Evolutionary conservation across 1,140 invertebrate species (phyloP), one percentile per base, ranked within the genome.

Genomic region (Prorops nasuta): DNA sequence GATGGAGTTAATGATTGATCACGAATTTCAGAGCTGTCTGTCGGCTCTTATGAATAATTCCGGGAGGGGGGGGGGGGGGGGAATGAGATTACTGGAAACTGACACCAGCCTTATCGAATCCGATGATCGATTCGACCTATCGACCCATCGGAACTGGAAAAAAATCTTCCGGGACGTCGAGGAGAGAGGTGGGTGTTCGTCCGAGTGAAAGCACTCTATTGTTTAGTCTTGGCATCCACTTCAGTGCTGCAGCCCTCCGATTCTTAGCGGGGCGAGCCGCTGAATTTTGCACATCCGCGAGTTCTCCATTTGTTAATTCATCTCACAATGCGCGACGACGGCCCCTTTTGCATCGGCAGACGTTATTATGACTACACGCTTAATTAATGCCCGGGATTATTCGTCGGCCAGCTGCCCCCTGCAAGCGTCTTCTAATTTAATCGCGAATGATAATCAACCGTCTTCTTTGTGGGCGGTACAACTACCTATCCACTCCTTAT

Each of bases 321-420:
- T 32, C 20, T 49, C 52, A 63, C 58, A 64, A 60, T 66, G 60
- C 56, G 35, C 52, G 44, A 15, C 44, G 44, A 31, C 21, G 20
- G 32, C 46, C 42, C 35, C 28, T 50, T 44, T 35, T 55, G 50
- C 12, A 40, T 45, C 51, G 50, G 50, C 45, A 49, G 63, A 68
- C 65, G 60, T 51, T 74, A 73, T 73, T 74, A 72, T 74, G 72
- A 73, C 72, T 73, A 72, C 60, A 64, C 43, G 46, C 48, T 59
- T 69, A 73, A 72, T 71, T 69, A 72, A 74, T 74, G 69, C 52
- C 46, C 22, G 37, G 66, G 67, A 72, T 72, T 71, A 69, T 56
- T 47, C 38, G 48, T 41, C 60, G 49, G 28, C 40, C 47, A 51
- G 53, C 44, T 38, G 46, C 49, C 50, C 34, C 39, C 47, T 53